These are phyloP conservation scores for Ruditapes philippinarum DNA, from an alignment of 1,140 invertebrate species.

Conservation along the genomic window DNA sequence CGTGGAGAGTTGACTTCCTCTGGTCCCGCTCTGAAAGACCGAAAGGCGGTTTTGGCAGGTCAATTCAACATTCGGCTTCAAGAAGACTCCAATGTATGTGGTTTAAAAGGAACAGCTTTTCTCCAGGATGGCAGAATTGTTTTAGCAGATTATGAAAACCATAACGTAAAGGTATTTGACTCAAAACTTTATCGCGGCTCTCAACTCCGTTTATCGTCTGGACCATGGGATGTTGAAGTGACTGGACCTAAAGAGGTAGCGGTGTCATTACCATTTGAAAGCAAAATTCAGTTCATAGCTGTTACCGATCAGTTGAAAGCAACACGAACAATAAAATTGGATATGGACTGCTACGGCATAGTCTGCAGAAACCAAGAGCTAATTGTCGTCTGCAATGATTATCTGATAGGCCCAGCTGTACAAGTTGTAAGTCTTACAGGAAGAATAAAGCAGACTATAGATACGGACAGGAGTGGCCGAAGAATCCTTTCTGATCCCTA, in stretches of 20 bases:
- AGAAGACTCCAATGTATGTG: slow-evolving; percentile 42
- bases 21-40: neutral
- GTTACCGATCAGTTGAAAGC: slow-evolving; percentile 49
- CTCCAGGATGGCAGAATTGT: slow-evolving; percentile 49
- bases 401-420: slow-evolving; percentile 56
- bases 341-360: slow-evolving; percentile 63
- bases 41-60: slow-evolving; percentile 49
- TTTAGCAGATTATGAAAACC: slow-evolving; percentile 63
- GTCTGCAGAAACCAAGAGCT: slow-evolving; percentile 64
- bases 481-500: slow-evolving; percentile 58
- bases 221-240: slow-evolving; percentile 61
- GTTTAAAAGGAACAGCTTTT: slow-evolving; percentile 52
- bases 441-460: slow-evolving; percentile 63
- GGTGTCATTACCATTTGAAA: slow-evolving; percentile 61
- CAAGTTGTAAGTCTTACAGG: slow-evolving; percentile 61
- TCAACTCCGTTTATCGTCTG: slow-evolving; percentile 48
- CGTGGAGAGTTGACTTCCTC: slow-evolving; percentile 18
- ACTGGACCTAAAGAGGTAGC: slow-evolving; percentile 60
- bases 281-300: slow-evolving; percentile 62
- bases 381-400: slow-evolving; percentile 63
- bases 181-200: slow-evolving; percentile 57
- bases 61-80: slow-evolving; percentile 56
- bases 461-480: slow-evolving; percentile 50
- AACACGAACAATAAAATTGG: slow-evolving; percentile 52
- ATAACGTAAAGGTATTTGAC: slow-evolving; percentile 61